phyloP scores from a whole-genome alignment of 2,113 vertebrate species.

The Aviceda subcristata region DNA sequence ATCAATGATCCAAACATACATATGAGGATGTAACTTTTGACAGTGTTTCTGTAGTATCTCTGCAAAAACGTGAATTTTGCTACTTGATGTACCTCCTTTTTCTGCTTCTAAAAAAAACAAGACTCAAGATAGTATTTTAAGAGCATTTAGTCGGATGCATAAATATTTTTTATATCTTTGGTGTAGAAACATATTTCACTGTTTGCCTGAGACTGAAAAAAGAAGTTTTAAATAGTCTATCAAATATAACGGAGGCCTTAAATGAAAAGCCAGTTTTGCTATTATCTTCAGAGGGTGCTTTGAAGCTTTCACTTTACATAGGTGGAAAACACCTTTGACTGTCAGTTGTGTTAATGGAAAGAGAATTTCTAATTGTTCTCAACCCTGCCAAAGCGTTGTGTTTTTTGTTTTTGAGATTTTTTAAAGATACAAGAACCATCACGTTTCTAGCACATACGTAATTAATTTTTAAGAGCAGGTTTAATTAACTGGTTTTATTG shows the following conservation, averaged over 20 bases:
- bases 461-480: slow-evolving; percentile 48
- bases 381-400: slow-evolving; percentile 55
- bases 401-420: slow-evolving; percentile 49
- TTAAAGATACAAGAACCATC: slow-evolving; percentile 68
- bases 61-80: background rate
- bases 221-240: background rate
- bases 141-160: background rate
- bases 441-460: slow-evolving; percentile 53
- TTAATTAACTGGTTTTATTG: slow-evolving; percentile 60
- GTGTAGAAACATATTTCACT: background rate
- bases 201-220: background rate
- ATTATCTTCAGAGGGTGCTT: slow-evolving; percentile 33
- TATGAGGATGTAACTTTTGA: background rate
- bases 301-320: slow-evolving; percentile 58
- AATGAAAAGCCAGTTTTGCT: slow-evolving; percentile 18
- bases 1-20: background rate
- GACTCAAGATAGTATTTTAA: background rate
- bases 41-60: background rate
- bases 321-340: slow-evolving; percentile 68
- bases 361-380: slow-evolving; percentile 59
- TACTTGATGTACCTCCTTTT: background rate
- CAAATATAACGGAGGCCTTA: background rate
- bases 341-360: slow-evolving; percentile 66
- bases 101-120: background rate
- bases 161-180: background rate